Evolutionary conservation across 2,888 invertebrate genomes (phyloP), one percentile per base, ranked within the genome.

Genomic region (Atrina japonica): DNA sequence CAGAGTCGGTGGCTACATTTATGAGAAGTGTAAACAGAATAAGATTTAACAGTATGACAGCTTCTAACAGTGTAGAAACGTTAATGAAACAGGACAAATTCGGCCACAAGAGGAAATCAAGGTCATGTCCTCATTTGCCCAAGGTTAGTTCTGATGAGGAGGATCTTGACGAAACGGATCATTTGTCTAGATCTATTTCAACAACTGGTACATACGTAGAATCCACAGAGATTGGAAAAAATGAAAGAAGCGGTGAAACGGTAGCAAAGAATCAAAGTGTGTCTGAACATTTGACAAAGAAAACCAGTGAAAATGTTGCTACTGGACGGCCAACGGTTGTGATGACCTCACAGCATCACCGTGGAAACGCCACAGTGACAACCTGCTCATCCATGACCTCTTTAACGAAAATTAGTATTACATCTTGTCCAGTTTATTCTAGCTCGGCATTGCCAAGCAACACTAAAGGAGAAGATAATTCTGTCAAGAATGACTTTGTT

Each of bases 21-120:
- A 88, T 88, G 86, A 82, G 81, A 58, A 82, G 81, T 59, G 84
- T 88, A 25, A 89, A 89, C 69, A 65, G 88, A 23, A 87, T 88
- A n/a, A 70, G 88, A 14, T 87, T 86, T 66, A 86, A 84, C 67
- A 86, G 84, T 73, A 75, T 84, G 11, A n/a, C n/a, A n/a, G n/a
- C n/a, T n/a, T 65, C 77, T 3, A 78, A 78, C 14, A 67, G 58
- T 43, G 52, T 77, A 6, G 77, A 81, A 25, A 30, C 50, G 3
- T 58, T 70, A 16, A 47, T 69, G 11, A 41, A 55, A 6, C 41
- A 59, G 14, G 55, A 66, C 53, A 56, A 41, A 40, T 74, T 74
- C 40, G 69, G 77, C 3, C 52, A 64, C 2, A 75, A 73, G 52
- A 61, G 63, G 1, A 73, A 75, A 59, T 82, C 81, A 59, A 70